These are phyloP conservation scores for Diplogasteroides magnus DNA, from an alignment of 1,140 invertebrate species.

Conservation along the genomic window DNA sequence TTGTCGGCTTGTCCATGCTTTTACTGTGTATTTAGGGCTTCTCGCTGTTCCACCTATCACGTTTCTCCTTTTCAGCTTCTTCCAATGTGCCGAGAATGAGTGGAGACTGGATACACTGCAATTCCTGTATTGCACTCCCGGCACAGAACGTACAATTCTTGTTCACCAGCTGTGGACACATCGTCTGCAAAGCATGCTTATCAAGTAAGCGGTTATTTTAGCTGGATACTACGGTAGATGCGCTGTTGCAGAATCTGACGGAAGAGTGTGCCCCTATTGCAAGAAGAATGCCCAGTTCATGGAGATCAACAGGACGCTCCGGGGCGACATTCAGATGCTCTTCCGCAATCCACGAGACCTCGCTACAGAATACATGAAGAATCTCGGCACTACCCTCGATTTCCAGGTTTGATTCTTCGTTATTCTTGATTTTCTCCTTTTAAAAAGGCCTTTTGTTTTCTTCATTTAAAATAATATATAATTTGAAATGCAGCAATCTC, in stretches of 20 bases:
- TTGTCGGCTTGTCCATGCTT: no score
- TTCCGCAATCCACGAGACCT: neutral
- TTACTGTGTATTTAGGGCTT: no score
- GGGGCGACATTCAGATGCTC: neutral
- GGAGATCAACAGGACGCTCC: neutral
- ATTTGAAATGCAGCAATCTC: neutral
- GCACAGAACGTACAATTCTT: neutral
- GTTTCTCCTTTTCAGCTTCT: no score
- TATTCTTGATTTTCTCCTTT: neutral
- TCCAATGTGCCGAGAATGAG: no score
- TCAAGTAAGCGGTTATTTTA: neutral
- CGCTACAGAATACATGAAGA: neutral
- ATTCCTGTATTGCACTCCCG: neutral
- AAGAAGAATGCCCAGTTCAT: neutral
- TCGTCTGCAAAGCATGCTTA: neutral
- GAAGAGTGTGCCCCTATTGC: neutral
- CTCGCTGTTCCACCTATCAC: no score
- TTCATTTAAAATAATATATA: no score
- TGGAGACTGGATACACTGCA: neutral
- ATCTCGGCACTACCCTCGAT: neutral
- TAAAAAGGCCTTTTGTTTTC: no score
- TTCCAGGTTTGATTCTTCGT: neutral
- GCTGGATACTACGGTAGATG: no score
- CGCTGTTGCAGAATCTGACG: no score
- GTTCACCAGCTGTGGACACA: neutral